phyloP scores from a whole-genome alignment of 2,113 vertebrate genomes.

The Bucco capensis region DNA sequence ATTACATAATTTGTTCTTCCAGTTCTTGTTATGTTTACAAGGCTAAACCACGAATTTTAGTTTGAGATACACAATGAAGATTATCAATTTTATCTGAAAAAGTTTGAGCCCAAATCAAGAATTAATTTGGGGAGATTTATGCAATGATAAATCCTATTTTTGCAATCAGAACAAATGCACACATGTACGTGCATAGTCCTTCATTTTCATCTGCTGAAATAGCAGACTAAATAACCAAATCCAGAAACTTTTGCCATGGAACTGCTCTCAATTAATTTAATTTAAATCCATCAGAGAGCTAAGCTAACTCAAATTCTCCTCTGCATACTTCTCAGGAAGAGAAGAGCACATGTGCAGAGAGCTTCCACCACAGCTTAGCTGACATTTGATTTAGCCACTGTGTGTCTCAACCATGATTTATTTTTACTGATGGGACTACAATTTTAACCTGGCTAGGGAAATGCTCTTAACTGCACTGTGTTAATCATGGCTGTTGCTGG shows the following conservation, averaged over 20 bases:
- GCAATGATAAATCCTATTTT: background rate
- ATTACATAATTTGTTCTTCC: background rate
- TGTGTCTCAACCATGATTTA: background rate
- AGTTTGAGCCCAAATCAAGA: background rate
- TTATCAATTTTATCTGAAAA: background rate
- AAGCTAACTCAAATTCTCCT: background rate
- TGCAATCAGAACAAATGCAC: background rate
- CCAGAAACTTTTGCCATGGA: background rate
- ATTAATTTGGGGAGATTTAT: background rate
- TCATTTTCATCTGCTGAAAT: background rate
- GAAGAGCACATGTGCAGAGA: background rate
- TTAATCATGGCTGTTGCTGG: background rate
- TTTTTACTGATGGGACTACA: background rate
- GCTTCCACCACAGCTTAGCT: background rate
- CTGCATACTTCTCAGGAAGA: background rate
- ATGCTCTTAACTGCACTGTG: background rate
- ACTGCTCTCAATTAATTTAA: background rate
- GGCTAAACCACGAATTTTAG: background rate
- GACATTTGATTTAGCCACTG: background rate
- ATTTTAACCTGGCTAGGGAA: background rate
- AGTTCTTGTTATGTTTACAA: background rate
- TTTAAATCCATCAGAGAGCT: background rate
- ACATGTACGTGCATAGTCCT: background rate
- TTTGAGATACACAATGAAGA: background rate
- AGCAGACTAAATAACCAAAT: background rate